Base-by-base conservation (phyloP, 2,113 vertebrate species). In the Strix aluco region DNA sequence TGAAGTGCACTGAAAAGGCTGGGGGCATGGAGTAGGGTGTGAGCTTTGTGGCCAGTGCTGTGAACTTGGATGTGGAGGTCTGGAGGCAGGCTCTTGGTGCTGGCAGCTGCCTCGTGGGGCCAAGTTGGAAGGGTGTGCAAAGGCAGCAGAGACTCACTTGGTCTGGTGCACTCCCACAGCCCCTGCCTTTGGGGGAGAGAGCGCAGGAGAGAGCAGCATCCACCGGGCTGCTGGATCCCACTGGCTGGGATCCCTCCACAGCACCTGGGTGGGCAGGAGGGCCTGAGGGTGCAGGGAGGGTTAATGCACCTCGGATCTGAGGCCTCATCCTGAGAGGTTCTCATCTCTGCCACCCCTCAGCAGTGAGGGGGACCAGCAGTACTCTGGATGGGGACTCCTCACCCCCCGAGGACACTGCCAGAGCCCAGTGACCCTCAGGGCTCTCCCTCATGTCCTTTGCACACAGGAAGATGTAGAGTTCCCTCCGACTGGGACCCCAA, bases 341-440 rank as follows among this genome's bases (percentile, higher is more conserved):
- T 70, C 47, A 47, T 12, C 49, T 40, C 86, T 63, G 65, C 55
- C 32, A 29, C 4, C 16, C 34, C 21, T 34, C 32, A 8, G 34
- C 71, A 72, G 27, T 12, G 32, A 71, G 23, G 15, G 40, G 13
- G 5, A 34, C 29, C 49, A 40, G 40, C 38, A 63, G 11, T 4
- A 5, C 7, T 34, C 57, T 29, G 22, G 57, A 63, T 2, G 2
- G 65, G 27, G 47, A 11, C 54, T 42, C 55, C 40, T 71, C 86
- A 63, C 44, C 3, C 40, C 29, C 29, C 3, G 2, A 72, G 29
- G n/a, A 30, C 0, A 15, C n/a, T 63, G 34, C 34, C 1, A 1
- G 30, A 65, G 29, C 49, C 19, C 17, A 10, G 52, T 22, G 51
- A 67, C 34, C 19, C 42, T 95, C 72, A 92, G 30, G 36, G 18